A percentile compares a stretch with the other conserved stretches of the same genome.
phyloP scores from a whole-genome alignment of 1,140 invertebrate genomes.

The Drosophila sucinea region DNA sequence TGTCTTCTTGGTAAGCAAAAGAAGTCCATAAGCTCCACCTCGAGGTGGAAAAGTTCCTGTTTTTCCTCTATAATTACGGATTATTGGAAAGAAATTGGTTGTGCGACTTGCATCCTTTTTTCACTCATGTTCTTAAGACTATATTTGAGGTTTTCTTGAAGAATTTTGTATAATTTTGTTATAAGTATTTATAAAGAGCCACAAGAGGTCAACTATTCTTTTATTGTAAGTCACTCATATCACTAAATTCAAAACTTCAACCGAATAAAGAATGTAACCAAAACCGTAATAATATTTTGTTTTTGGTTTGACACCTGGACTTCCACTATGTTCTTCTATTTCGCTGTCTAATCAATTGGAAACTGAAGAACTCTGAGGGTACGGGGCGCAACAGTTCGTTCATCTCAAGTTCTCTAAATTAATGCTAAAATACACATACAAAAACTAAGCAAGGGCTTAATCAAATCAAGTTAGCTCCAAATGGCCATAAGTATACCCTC shows the following conservation, averaged over 20 bases:
- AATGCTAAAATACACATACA: not conserved
- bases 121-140: not conserved
- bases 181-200: no score
- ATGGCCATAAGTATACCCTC: conserved; percentile 65
- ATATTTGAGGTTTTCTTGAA: not conserved
- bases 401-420: not conserved
- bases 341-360: no score
- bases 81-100: not conserved
- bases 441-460: conserved; percentile 47
- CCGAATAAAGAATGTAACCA: no score
- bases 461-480: conserved; percentile 62
- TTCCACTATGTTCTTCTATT: no score
- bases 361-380: not conserved
- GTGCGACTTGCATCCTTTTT: not conserved
- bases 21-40: not conserved
- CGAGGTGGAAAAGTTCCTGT: not conserved
- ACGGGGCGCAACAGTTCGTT: not conserved
- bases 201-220: no score
- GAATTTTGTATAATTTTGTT: no score
- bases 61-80: not conserved
- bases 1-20: conserved; percentile 10
- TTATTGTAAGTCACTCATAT: no score
- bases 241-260: no score
- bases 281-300: no score
- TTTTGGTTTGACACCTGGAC: no score